Conservation (phyloP, 2,113 vertebrate species). For the zebrafish (Danio rerio) region GRCz12tu NC_133199.1:30785001-30785500, state of each 20-base stretch:
- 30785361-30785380: background rate
- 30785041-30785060: constrained; percentile 42
- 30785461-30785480: constrained; percentile 34
- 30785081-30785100: constrained; percentile 27
- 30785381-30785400: background rate
- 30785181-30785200: constrained; percentile 39
- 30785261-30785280: background rate
- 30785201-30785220: background rate
- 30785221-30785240: constrained; percentile 8
- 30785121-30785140: background rate
- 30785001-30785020: background rate
- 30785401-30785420: background rate
- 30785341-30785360: background rate
- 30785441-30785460: background rate
- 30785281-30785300: constrained; percentile 7
- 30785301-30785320: constrained; percentile 22
- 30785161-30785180: constrained; percentile 35
- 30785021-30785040: constrained; percentile 53
- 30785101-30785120: background rate
- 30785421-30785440: too few species aligned
- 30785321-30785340: background rate
- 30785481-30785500: constrained; percentile 31
- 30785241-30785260: background rate
- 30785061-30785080: background rate
- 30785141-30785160: constrained; percentile 29